A percentile compares a stretch with the other conserved stretches of the same genome.
Conservation (phyloP, 2,113 vertebrate species). For the Globicephala melas region DNA sequence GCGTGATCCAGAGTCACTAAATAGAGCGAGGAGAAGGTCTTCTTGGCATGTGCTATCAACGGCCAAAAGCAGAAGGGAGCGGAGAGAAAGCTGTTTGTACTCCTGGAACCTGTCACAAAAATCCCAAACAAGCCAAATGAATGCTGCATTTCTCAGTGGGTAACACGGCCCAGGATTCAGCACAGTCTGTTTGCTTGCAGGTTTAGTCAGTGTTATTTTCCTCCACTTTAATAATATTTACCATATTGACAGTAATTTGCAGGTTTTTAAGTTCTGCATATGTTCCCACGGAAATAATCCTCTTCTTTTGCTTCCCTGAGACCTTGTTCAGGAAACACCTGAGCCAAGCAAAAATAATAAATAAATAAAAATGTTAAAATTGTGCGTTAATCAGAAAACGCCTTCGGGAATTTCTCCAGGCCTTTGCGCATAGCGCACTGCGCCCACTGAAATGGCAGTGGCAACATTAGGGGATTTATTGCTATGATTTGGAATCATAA, state of each 20-base stretch:
- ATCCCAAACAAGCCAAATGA: slow-evolving; percentile 39
- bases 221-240: slow-evolving; percentile 44
- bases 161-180: neutral
- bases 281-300: slow-evolving; percentile 46
- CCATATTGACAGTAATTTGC: slow-evolving; percentile 54
- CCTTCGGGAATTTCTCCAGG: neutral
- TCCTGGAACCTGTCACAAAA: slow-evolving; percentile 59
- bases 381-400: neutral
- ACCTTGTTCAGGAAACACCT: neutral
- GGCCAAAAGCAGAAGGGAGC: neutral
- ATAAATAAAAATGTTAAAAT: neutral
- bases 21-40: neutral
- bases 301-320: slow-evolving; percentile 3
- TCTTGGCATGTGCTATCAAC: neutral
- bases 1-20: neutral
- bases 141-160: slow-evolving; percentile 8
- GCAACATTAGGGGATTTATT: neutral
- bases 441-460: neutral
- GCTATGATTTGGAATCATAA: neutral
- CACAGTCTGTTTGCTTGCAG: neutral
- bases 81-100: slow-evolving; percentile 15
- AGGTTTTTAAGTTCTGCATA: slow-evolving; percentile 44
- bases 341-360: neutral
- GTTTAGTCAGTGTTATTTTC: neutral
- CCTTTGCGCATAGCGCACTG: neutral